Evolutionary conservation across 2,113 vertebrate species (phyloP), one percentile per base, ranked within the genome.

Genomic region (Copsychus sechellarum): DNA sequence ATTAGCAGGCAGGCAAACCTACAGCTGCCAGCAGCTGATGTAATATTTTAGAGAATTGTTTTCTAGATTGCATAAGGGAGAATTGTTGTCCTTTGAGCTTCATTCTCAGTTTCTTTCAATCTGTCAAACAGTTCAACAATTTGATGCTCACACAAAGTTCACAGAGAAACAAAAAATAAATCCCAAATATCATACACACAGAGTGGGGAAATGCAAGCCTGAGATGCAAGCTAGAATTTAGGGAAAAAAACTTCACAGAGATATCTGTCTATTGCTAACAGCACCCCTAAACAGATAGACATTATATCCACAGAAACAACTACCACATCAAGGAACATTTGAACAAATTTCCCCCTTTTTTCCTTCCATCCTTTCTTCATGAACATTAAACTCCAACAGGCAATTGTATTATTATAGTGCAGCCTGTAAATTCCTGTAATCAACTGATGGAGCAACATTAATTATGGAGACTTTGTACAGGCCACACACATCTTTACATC

Each of bases 41-140:
- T 89, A 95, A 93, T 97, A 94, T 94, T 92, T 92, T 92, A 93
- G 67, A 83, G 82, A 84, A 81, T 94, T 92, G 79, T 96, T 96
- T 93, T 92, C 91, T 69, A 81, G 72, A 85, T 91, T 95, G 90
- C 6, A 5, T 88, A 92, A 94, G 77, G 71, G 87, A 74, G 81
- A 93, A 70, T 74, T 90, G 40, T 50, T 91, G 64, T 70, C 86
- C 87, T 95, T 77, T 84, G 58, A 93, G 73, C 70, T 94, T 84
- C 20, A 0, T 56, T 82, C 69, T 86, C 61, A 3, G 11, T 57
- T 88, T 80, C 74, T 88, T 95, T 94, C 70, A 61, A 12, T 57
- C 58, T 88, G 81, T 88, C 86, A 92, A 95, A 88, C 54, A 76
- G 76, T 90, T 93, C 79, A 95, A 53, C 70, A 82, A 53, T 79